phyloP scores from a whole-genome alignment of 2,113 vertebrate species.

The Chaenocephalus aceratus region DNA sequence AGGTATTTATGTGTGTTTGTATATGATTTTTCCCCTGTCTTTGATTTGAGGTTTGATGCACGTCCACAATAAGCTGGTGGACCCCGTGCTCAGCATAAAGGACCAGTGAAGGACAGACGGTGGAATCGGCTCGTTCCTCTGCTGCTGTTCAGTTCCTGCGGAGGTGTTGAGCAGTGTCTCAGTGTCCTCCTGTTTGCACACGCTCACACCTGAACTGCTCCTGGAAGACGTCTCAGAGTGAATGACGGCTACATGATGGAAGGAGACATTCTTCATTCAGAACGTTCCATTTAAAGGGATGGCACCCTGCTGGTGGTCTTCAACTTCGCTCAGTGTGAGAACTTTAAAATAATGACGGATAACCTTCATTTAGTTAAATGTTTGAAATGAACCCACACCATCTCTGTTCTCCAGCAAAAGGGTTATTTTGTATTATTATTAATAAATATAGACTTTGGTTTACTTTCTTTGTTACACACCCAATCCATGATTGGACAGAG shows the following conservation, averaged over 20 bases:
- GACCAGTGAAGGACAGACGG: constrained; percentile 45
- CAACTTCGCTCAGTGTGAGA: too few species aligned
- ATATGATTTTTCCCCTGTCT: not conserved
- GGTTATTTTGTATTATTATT: too few species aligned
- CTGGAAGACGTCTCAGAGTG: not conserved
- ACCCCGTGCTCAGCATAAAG: constrained; percentile 78
- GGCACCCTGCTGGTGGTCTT: not conserved
- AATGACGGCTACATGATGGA: not conserved
- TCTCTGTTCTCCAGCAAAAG: not conserved
- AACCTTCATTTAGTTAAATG: not conserved
- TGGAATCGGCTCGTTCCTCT: not conserved
- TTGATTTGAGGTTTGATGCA: constrained; percentile 90
- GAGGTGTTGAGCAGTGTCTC: not conserved
- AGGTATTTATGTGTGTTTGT: too few species aligned
- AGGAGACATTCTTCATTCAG: not conserved
- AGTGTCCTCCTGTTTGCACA: not conserved
- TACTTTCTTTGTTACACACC: not conserved
- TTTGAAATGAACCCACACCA: not conserved
- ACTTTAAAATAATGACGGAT: not conserved
- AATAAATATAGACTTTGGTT: not conserved
- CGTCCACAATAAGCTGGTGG: constrained; percentile 95
- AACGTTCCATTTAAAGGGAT: not conserved
- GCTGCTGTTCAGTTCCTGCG: not conserved
- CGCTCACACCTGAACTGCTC: not conserved
- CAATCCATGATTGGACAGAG: not conserved